Conservation (phyloP, 2,888 invertebrate species). For the Sthenelais limicola region DNA sequence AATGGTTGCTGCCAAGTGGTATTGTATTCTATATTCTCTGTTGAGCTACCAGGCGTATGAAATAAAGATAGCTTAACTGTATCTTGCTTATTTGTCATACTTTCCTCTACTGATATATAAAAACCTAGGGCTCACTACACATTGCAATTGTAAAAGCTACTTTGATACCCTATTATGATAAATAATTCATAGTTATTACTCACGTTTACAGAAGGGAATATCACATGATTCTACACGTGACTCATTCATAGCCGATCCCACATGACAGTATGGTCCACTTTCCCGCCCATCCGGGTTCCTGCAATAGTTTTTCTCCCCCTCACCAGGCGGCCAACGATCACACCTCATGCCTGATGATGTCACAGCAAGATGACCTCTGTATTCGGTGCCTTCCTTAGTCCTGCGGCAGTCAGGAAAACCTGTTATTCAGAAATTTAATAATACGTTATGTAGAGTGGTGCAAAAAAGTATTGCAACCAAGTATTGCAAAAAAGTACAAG, state of each 20-base stretch:
- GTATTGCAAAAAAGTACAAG: too few relatives aligned
- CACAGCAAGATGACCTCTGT: slow-evolving; percentile 15
- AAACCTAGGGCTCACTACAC: too few relatives aligned
- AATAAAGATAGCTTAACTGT: too few relatives aligned
- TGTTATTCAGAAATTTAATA: too few relatives aligned
- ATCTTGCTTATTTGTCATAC: too few relatives aligned
- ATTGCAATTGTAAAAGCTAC: too few relatives aligned
- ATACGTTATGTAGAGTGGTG: not conserved
- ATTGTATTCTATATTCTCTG: too few relatives aligned
- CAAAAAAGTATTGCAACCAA: not conserved
- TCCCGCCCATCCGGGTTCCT: slow-evolving; percentile 25
- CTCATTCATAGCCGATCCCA: not conserved
- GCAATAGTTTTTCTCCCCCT: slow-evolving; percentile 18
- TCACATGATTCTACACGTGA: slow-evolving; percentile 17
- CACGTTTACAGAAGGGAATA: slow-evolving; percentile 40
- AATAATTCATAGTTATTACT: too few relatives aligned
- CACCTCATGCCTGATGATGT: slow-evolving; percentile 33
- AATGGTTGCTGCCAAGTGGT: too few relatives aligned
- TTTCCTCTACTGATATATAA: too few relatives aligned
- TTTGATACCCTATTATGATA: too few relatives aligned
- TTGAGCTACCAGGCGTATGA: too few relatives aligned
- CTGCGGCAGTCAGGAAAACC: slow-evolving; percentile 32
- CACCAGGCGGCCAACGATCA: not conserved
- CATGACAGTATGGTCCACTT: slow-evolving; percentile 9
- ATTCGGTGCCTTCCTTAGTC: slow-evolving; percentile 23